Conservation (phyloP, 2,888 invertebrate species). For the Mythimna impura region DNA sequence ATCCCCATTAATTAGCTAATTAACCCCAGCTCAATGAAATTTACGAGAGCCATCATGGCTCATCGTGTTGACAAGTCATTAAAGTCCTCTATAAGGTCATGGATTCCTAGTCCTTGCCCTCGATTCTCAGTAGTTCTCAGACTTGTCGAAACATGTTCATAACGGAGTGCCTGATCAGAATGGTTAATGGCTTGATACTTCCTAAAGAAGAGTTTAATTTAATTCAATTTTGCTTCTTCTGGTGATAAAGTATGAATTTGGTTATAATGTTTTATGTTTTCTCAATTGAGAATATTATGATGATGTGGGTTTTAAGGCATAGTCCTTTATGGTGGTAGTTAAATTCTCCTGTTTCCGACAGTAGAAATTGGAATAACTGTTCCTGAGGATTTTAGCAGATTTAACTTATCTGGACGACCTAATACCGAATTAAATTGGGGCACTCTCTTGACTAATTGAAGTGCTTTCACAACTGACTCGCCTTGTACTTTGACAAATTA, state of each 20-base stretch:
- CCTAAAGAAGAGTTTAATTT: slow-evolving; percentile 60
- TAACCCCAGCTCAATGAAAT: slow-evolving; percentile 14
- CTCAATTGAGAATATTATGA: slow-evolving; percentile 29
- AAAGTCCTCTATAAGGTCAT: slow-evolving; percentile 33
- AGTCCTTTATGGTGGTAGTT: slow-evolving; percentile 13
- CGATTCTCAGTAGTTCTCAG: slow-evolving; percentile 55
- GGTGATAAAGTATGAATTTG: slow-evolving; percentile 2
- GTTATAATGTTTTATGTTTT: slow-evolving; percentile 27
- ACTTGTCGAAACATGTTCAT: slow-evolving; percentile 64
- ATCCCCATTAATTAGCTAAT: slow-evolving; percentile 18
- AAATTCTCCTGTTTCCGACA: slow-evolving; percentile 11
- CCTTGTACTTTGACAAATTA: not conserved
- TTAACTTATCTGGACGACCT: not conserved
- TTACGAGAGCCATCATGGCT: slow-evolving; percentile 4
- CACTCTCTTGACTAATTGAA: not conserved
- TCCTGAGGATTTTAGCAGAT: not conserved
- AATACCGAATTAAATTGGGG: not conserved
- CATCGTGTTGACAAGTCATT: slow-evolving; percentile 12
- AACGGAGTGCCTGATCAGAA: slow-evolving; percentile 59
- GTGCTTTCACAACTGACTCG: not conserved
- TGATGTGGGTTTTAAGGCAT: slow-evolving; percentile 13
- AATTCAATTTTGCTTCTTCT: slow-evolving; percentile 38
- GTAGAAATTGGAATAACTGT: not conserved
- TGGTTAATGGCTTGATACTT: slow-evolving; percentile 57
- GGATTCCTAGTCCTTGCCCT: slow-evolving; percentile 52